phyloP scores from a whole-genome alignment of 92 coral and sea anemone species.

The Porites lobata region DNA sequence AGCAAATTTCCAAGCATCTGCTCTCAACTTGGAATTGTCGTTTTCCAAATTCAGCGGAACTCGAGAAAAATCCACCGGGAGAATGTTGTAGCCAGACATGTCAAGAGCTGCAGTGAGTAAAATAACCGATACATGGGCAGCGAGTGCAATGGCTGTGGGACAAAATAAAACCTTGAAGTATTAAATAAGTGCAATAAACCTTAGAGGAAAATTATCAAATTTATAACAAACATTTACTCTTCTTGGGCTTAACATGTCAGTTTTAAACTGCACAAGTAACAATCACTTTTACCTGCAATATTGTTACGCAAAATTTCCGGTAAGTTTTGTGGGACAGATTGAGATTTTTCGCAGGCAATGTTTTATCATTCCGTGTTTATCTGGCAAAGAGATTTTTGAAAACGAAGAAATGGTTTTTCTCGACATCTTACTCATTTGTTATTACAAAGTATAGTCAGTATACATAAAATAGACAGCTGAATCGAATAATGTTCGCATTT shows the following conservation, averaged over 20 bases:
- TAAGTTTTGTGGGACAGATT: neutral
- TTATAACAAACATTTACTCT: neutral
- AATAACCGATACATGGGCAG: slow-evolving; percentile 64
- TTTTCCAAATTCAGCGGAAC: slow-evolving; percentile 78
- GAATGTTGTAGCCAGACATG: slow-evolving; percentile 67
- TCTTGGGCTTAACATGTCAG: neutral
- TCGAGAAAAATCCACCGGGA: slow-evolving; percentile 72
- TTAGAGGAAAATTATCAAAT: neutral
- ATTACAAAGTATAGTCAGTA: too few relatives aligned
- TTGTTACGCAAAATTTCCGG: neutral
- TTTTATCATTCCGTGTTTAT: neutral
- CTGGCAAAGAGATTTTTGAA: neutral
- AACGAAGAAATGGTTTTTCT: too few relatives aligned
- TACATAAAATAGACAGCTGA: too few relatives aligned
- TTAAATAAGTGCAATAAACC: neutral
- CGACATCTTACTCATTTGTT: too few relatives aligned
- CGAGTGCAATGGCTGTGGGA: slow-evolving; percentile 64
- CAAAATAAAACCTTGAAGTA: neutral
- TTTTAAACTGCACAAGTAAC: too few relatives aligned
- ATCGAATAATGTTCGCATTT: neutral
- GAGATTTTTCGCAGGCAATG: neutral
- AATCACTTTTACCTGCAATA: neutral
- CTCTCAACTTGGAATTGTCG: slow-evolving; percentile 71
- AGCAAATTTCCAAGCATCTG: slow-evolving; percentile 79
- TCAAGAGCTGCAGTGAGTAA: slow-evolving; percentile 67